Conservation (phyloP, 2,888 invertebrate species). For the Lobophora halterata region DNA sequence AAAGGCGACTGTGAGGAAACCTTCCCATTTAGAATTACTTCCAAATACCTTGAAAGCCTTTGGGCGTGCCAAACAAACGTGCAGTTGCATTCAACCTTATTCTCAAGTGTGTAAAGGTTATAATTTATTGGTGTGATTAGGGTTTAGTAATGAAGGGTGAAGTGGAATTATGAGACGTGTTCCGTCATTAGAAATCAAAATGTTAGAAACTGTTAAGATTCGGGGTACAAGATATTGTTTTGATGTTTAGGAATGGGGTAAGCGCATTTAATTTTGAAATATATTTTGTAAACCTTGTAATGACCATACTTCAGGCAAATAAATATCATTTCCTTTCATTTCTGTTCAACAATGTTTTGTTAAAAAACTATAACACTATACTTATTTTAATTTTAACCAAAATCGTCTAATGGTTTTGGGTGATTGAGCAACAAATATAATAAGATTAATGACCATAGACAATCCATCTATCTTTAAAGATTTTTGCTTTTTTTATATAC, state of each 20-base stretch:
- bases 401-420: too few relatives aligned
- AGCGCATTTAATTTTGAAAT: conserved; percentile 20
- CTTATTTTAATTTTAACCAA: too few relatives aligned
- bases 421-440: too few relatives aligned
- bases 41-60: conserved; percentile 45
- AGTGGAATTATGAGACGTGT: conserved; percentile 64
- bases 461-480: too few relatives aligned
- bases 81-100: conserved; percentile 25
- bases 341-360: too few relatives aligned
- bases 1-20: conserved; percentile 42
- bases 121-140: conserved; percentile 24
- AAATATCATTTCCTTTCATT: neutral
- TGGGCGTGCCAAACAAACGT: conserved; percentile 11
- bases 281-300: conserved; percentile 2
- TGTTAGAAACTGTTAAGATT: conserved; percentile 48
- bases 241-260: conserved; percentile 36
- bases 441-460: too few relatives aligned
- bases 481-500: too few relatives aligned
- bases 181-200: conserved; percentile 74
- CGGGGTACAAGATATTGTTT: conserved; percentile 34
- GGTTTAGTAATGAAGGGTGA: conserved; percentile 42
- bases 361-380: too few relatives aligned
- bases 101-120: conserved; percentile 15
- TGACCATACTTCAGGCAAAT: too few relatives aligned
- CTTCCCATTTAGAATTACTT: conserved; percentile 55